Evolutionary conservation across 2,888 invertebrate genomes (phyloP).

Genomic region (Alcis repandata): DNA sequence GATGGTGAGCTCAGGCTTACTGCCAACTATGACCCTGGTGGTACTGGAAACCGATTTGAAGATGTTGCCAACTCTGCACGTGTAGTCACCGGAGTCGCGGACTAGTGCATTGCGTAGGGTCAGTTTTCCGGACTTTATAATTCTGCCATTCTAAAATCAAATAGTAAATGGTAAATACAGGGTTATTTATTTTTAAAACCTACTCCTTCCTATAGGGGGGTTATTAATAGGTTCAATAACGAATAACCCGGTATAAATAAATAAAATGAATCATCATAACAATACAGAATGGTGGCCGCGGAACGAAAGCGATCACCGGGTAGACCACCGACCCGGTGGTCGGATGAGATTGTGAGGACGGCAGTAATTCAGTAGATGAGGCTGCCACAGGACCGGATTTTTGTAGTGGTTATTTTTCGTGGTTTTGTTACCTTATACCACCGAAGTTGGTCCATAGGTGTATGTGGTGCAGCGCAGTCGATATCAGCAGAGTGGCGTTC

Average conservation of each 20-base stretch:
- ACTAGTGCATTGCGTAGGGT: not conserved
- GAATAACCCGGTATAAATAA: too few relatives aligned
- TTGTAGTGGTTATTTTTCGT: too few relatives aligned
- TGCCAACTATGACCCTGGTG: constrained; percentile 56
- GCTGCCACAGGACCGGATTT: too few relatives aligned
- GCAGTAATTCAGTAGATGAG: too few relatives aligned
- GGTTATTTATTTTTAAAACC: too few relatives aligned
- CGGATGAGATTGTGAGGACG: too few relatives aligned
- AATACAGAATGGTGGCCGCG: too few relatives aligned
- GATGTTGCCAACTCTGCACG: constrained; percentile 57
- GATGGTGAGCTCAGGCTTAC: constrained; percentile 56
- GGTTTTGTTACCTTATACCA: constrained; percentile 14
- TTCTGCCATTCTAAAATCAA: not conserved
- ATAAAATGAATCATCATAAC: too few relatives aligned
- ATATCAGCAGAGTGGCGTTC: not conserved
- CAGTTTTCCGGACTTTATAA: not conserved
- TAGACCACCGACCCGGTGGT: too few relatives aligned
- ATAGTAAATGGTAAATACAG: not conserved
- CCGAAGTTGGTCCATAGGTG: not conserved
- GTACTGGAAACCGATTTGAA: constrained; percentile 48
- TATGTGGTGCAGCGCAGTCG: not conserved
- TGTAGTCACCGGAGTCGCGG: constrained; percentile 62
- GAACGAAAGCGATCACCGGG: too few relatives aligned
- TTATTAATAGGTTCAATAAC: too few relatives aligned
- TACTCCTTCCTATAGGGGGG: too few relatives aligned